Percentiles rank a stretch among this genome's conserved stretches.
These are phyloP conservation scores for Spatula clypeata DNA, from an alignment of 2,797 vertebrate genomes.

Conservation along the genomic window DNA sequence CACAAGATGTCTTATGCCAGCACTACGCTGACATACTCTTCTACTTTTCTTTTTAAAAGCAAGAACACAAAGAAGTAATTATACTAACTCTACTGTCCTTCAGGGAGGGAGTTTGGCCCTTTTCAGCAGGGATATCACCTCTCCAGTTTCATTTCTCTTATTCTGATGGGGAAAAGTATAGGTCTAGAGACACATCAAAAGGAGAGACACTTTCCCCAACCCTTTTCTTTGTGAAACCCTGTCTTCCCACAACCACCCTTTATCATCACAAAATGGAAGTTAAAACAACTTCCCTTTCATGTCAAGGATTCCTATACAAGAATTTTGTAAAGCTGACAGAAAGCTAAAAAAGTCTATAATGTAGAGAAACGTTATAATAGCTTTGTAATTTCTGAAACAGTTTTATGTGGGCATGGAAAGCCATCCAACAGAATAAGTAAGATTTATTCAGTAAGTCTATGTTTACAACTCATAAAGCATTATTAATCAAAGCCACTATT, in stretches of 20 bases:
- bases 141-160: neutral
- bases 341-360: neutral
- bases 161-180: neutral
- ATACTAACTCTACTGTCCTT: neutral
- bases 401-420: constrained; percentile 30
- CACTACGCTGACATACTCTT: neutral
- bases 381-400: constrained; percentile 59
- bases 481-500: constrained; percentile 71
- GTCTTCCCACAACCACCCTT: neutral
- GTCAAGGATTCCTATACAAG: neutral
- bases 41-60: neutral
- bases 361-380: constrained; percentile 26
- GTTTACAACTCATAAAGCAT: constrained; percentile 62
- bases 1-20: neutral
- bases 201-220: neutral
- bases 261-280: neutral
- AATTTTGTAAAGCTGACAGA: constrained; percentile 3
- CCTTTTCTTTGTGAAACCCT: neutral
- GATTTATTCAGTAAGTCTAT: constrained; percentile 54
- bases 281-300: neutral
- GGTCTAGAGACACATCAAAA: neutral
- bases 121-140: neutral
- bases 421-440: constrained; percentile 39
- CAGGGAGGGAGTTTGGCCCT: neutral
- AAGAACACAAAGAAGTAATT: neutral